Base-by-base conservation (phyloP, 2,797 vertebrate species). In the Rallus crepitans region DNA sequence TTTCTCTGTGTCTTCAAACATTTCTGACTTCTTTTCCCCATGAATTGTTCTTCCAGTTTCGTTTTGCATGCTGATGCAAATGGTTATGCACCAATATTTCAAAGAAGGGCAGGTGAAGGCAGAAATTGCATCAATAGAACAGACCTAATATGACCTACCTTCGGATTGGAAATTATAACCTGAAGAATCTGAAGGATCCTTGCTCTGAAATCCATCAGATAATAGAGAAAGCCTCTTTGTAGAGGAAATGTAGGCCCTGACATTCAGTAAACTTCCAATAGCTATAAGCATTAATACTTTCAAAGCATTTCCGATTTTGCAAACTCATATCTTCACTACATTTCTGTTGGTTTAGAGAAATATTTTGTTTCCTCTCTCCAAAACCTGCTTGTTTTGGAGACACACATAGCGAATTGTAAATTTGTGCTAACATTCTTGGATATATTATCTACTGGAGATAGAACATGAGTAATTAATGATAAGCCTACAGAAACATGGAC, bases 151-250 rank as follows among this genome's bases (percentile, higher is more conserved):
- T 17, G 4, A 4, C 6, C 17, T 21, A 21, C 2, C 19, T 83
- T 56, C 28, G 48, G 14, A n/a, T 27, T 31, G 23, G 2, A 40
- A 28, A 42, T 73, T 77, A 6, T 50, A 19, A 73, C 47, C 10
- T 1, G 3, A 73, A 56, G 8, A 19, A 73, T 52, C 11, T 1
- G 3, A 73, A 56, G 7, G 1, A 2, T 40, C 15, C 13, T 77
- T 47, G 65, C 9, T 39, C 15, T 47, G 56, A 37, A 70, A 61
- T 9, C 23, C 18, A 15, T 12, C 4, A 79, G 63, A 45, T 14
- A 3, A 48, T 4, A 47, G 16, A 56, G 12, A 18, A 40, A 40
- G 9, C 1, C 23, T 19, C 9, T 55, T 42, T 24, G 23, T 19
- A 89, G 25, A 61, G 10, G 33, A 31, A 45, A 35, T 6, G 3